These are phyloP conservation scores for Pollachius pollachius DNA, from an alignment of 2,113 vertebrate genomes.

Conservation along the genomic window DNA sequence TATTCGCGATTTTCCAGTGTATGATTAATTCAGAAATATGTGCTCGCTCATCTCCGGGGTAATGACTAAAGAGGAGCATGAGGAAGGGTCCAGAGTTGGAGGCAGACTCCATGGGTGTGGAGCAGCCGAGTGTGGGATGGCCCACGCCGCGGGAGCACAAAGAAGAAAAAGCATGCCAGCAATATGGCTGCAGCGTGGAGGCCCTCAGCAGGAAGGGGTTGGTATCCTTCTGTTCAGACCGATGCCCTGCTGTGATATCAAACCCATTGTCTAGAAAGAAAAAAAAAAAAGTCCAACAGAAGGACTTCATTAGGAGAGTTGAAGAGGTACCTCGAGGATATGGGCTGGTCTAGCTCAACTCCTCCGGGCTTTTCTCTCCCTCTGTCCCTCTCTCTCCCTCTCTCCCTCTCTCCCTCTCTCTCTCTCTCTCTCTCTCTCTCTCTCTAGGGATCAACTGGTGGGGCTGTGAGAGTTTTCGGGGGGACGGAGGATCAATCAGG, in stretches of 20 bases:
- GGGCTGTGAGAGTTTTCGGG: conserved; percentile 36
- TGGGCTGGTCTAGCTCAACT: too few species aligned
- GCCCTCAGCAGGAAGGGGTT: conserved; percentile 19
- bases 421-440: conserved; percentile 17
- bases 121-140: background rate
- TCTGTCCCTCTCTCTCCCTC: background rate
- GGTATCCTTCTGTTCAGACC: conserved; percentile 21
- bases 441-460: conserved; percentile 48
- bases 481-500: conserved; percentile 63
- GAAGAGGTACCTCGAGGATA: conserved; percentile 29
- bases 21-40: background rate
- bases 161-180: conserved; percentile 27
- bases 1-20: too few species aligned
- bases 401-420: conserved; percentile 18
- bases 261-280: conserved; percentile 10
- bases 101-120: too few species aligned
- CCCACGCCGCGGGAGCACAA: conserved; percentile 8
- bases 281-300: conserved; percentile 26
- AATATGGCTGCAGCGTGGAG: conserved; percentile 26
- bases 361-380: conserved; percentile 39
- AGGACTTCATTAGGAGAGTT: conserved; percentile 56
- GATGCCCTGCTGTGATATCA: conserved; percentile 20
- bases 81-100: too few species aligned
- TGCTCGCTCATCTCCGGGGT: background rate
- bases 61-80: background rate